Conservation (phyloP, 23 tunicate species). For the Halocynthia roretzi region DNA sequence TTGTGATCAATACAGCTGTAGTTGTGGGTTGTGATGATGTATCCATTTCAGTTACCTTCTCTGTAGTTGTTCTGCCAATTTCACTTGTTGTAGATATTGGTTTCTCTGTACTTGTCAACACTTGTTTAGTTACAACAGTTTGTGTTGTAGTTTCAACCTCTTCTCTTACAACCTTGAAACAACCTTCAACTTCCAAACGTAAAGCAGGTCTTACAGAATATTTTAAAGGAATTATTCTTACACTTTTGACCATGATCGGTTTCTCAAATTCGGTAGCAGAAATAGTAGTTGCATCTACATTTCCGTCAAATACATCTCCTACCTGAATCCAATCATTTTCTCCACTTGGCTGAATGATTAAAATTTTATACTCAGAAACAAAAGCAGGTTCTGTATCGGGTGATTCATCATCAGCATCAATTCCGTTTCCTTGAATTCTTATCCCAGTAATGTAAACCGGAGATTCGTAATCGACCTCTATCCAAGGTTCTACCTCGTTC, state of each 20-base stretch:
- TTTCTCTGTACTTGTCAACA: no score
- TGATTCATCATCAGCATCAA: no score
- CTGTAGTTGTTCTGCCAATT: neutral
- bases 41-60: neutral
- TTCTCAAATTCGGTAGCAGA: constrained; percentile 2
- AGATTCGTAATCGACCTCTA: constrained; percentile 50
- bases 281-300: constrained; percentile 25
- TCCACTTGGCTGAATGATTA: neutral
- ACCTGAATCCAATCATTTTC: neutral
- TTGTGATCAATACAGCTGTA: neutral
- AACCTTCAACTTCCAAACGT: neutral
- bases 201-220: neutral
- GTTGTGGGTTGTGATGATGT: neutral
- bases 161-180: neutral
- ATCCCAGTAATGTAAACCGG: constrained; percentile 45
- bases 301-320: constrained; percentile 16
- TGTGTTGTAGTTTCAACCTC: neutral
- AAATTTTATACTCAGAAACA: neutral
- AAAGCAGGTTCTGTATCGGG: no score
- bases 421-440: constrained; percentile 53
- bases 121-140: neutral
- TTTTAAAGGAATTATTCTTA: neutral
- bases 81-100: neutral
- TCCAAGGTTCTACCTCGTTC: constrained; percentile 14
- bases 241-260: constrained; percentile 9